Conservation (phyloP, 2,888 invertebrate species). For the Pycnomerus fuliginosus region DNA sequence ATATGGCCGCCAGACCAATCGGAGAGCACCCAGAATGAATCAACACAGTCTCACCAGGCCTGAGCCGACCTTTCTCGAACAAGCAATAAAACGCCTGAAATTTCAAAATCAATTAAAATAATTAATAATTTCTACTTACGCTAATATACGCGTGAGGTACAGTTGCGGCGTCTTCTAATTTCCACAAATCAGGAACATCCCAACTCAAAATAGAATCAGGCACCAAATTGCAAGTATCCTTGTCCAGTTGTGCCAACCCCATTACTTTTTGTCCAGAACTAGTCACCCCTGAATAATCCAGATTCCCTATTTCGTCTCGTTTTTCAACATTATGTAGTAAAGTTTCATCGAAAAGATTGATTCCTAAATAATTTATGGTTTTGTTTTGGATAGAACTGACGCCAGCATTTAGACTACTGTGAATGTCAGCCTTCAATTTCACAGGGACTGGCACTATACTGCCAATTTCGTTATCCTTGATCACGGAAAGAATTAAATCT, state of each 20-base stretch:
- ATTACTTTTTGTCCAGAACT: constrained; percentile 63
- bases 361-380: constrained; percentile 42
- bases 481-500: constrained; percentile 78
- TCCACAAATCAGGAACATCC: constrained; percentile 72
- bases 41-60: constrained; percentile 54
- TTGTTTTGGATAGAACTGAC: constrained; percentile 35
- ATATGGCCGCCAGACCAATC: constrained; percentile 72
- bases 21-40: constrained; percentile 61
- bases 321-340: constrained; percentile 32
- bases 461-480: constrained; percentile 55
- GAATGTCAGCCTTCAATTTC: constrained; percentile 38
- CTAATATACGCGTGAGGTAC: constrained; percentile 79
- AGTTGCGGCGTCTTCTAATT: constrained; percentile 72
- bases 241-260: constrained; percentile 59
- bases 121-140: constrained; percentile 37
- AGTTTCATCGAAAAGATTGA: constrained; percentile 48
- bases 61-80: constrained; percentile 48
- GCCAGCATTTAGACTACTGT: constrained; percentile 23
- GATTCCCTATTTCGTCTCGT: constrained; percentile 44
- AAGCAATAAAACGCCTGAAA: constrained; percentile 51
- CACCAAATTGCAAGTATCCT: constrained; percentile 40
- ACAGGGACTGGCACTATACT: constrained; percentile 40
- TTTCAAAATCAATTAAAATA: not conserved
- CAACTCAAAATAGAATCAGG: constrained; percentile 57
- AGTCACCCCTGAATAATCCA: constrained; percentile 46